Evolutionary conservation across 2,113 vertebrate genomes (phyloP), one percentile per base, ranked within the genome.

Genomic region (Mugil cephalus): DNA sequence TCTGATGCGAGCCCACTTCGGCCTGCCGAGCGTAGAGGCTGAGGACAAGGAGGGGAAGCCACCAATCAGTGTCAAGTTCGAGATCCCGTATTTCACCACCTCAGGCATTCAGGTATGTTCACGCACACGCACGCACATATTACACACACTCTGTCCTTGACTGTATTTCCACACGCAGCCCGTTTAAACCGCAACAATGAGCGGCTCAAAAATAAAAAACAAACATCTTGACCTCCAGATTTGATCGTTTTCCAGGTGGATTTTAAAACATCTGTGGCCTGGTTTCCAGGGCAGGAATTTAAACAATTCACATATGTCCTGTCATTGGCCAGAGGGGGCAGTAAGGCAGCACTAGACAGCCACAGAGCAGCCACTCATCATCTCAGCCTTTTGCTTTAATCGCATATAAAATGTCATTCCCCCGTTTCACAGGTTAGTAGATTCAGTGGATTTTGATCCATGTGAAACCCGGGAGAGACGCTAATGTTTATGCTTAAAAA

Each of bases 41-140:
- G 98, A 99, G 88, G 97, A 99, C 89, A 99, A 98, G 76, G 97
- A 98, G 88, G 97, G 97, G 67, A 99, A 99, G 80, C 98, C 98
- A 3, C 98, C 98, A 0, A 98, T 99, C 80, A 98, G 97, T 1
- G 97, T 99, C 2, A 98, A 98, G 92, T 99, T 99, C 71, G 97
- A 99, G 90, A 99, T 99, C 83, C 98, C 98, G 0, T 99, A 99
- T 89, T 99, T 99, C 92, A 99, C 98, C 87, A 99, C 97, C 54
- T 99, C 98, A 5, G 98, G 98, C 90, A 99, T 99, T 84, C 98
- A 99, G 97, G 98, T 98, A 30, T 70, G 9, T 38, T 59, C 11
- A 30, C 3, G 5, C 3, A 30, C 24, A 30, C 24, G 5, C 34
- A 6, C 21, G 1, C 42, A 42, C 34, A 17, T n/a, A n/a, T n/a